phyloP scores from a whole-genome alignment of 2,113 vertebrate species.

The Chelonoidis abingdonii region DNA sequence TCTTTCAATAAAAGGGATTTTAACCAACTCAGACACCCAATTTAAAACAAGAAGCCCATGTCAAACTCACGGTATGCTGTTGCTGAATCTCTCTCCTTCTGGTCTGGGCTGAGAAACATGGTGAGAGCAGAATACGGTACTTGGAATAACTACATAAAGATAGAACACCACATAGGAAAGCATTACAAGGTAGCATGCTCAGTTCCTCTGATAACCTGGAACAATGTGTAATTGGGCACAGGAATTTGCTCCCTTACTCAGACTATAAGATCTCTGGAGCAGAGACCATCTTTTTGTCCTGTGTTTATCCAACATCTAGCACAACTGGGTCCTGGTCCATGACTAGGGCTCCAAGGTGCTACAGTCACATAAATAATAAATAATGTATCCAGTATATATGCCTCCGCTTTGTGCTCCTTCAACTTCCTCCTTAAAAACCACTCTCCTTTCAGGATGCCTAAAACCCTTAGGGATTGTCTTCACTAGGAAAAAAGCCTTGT shows the following conservation, averaged over 20 bases:
- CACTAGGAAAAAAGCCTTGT: background rate
- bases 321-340: background rate
- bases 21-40: background rate
- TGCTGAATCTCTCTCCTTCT: slow-evolving; percentile 93
- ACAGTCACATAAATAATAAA: background rate
- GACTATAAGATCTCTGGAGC: background rate
- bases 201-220: background rate
- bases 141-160: slow-evolving; percentile 88
- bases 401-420: background rate
- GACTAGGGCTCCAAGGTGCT: background rate
- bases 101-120: slow-evolving; percentile 94
- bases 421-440: background rate
- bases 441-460: background rate
- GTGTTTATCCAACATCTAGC: background rate
- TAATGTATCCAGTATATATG: background rate
- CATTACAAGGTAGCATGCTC: background rate
- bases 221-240: background rate
- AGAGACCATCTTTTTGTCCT: background rate
- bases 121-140: slow-evolving; percentile 96
- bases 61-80: slow-evolving; percentile 91
- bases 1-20: background rate
- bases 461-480: slow-evolving; percentile 2
- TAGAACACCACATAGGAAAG: background rate
- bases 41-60: background rate
- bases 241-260: background rate